Conservation (phyloP, 2,113 vertebrate genomes). For the Lonchura striata region DNA sequence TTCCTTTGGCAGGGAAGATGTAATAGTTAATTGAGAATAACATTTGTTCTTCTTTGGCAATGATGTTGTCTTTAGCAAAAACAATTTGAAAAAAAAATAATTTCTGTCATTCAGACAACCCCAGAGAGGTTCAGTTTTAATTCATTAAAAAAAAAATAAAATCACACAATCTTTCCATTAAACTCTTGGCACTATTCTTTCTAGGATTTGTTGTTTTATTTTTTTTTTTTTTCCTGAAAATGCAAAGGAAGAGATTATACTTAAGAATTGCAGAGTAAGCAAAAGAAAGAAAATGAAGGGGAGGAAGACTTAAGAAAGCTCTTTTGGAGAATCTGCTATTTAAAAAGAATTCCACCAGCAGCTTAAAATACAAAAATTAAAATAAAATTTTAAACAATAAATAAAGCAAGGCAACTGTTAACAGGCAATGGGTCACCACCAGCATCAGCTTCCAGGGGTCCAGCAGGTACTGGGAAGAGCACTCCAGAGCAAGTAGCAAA, state of each 20-base stretch:
- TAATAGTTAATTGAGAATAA: background rate
- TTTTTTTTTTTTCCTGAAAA: background rate
- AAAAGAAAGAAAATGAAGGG: background rate
- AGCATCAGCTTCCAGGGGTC: background rate
- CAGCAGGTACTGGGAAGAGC: background rate
- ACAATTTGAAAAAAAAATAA: fast-evolving
- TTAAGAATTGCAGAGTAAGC: background rate
- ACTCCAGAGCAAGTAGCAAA: background rate
- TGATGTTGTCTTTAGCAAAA: background rate
- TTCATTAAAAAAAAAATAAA: background rate
- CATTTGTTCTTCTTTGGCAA: background rate
- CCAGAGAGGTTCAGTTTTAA: background rate
- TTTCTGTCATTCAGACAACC: background rate
- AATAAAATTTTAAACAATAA: background rate
- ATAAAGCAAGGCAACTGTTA: background rate
- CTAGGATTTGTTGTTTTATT: too few species aligned
- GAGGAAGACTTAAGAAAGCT: background rate
- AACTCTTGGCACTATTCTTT: background rate
- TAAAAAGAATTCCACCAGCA: background rate
- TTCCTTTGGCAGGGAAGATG: background rate
- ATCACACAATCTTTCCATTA: background rate
- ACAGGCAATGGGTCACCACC: background rate
- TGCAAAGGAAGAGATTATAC: background rate
- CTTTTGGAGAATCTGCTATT: background rate
- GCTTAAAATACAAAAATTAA: background rate